Percentiles rank a stretch among this genome's conserved stretches.
Evolutionary conservation across 2,797 vertebrate genomes (phyloP).

Genomic region (Bradypus variegatus): DNA sequence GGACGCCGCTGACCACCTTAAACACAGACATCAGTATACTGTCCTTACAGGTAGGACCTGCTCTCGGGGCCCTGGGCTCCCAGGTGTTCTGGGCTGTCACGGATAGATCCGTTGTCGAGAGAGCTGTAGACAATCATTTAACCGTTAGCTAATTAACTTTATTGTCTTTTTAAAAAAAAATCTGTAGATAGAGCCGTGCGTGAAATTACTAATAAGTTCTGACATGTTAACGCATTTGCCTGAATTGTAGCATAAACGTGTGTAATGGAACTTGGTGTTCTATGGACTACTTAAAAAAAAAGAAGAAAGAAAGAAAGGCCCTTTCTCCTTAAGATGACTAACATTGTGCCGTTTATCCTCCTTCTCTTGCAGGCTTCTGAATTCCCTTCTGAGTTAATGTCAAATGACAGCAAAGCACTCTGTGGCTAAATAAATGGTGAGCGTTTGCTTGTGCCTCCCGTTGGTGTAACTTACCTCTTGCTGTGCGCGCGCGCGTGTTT

Average conservation of each 20-base stretch:
- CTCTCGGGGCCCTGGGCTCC: neutral
- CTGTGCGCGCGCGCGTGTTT: neutral
- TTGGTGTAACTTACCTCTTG: neutral
- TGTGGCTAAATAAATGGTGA: constrained; percentile 89
- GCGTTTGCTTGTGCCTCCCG: constrained; percentile 43
- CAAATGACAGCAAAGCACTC: constrained; percentile 95
- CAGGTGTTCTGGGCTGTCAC: neutral
- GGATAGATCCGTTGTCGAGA: neutral
- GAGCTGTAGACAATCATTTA: neutral
- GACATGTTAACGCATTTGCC: neutral
- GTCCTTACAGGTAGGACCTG: constrained; percentile 88
- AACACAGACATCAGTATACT: constrained; percentile 98
- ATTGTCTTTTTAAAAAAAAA: neutral
- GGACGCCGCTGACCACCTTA: constrained; percentile 92
- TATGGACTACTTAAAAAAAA: neutral
- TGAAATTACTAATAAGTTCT: constrained; percentile 32
- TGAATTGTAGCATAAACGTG: neutral
- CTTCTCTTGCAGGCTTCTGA: constrained; percentile 85
- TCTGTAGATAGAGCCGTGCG: neutral
- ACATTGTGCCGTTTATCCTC: constrained; percentile 32
- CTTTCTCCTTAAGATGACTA: constrained; percentile 27
- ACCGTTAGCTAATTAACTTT: neutral
- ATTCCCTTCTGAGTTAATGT: constrained; percentile 92
- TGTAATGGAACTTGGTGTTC: neutral
- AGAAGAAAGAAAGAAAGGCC: too few relatives aligned